Evolutionary conservation across 2,888 invertebrate species (phyloP).

Genomic region (Apomyelois bistriatella): DNA sequence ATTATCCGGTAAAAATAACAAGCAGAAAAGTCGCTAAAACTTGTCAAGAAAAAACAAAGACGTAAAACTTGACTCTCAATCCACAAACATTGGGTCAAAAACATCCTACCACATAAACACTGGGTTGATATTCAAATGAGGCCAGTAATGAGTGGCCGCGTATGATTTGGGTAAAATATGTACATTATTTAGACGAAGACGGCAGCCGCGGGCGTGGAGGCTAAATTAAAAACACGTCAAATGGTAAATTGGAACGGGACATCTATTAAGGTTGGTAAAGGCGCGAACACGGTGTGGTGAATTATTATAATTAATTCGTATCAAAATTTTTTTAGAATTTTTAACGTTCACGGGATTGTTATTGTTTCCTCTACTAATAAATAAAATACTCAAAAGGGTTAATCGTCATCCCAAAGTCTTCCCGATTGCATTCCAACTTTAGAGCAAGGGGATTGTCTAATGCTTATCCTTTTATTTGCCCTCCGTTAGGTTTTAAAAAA

Average conservation of each 20-base stretch:
- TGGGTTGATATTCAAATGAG: constrained; percentile 57
- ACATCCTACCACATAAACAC: constrained; percentile 32
- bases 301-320: too few relatives aligned
- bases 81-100: constrained; percentile 15
- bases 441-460: too few relatives aligned
- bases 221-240: constrained; percentile 81
- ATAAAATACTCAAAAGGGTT: too few relatives aligned
- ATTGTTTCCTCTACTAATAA: too few relatives aligned
- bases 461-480: too few relatives aligned
- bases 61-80: constrained; percentile 19
- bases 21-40: too few relatives aligned
- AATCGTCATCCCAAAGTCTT: too few relatives aligned
- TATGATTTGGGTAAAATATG: constrained; percentile 69
- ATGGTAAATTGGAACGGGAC: constrained; percentile 79
- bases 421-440: too few relatives aligned
- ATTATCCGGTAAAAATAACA: too few relatives aligned
- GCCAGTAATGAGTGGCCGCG: constrained; percentile 60
- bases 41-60: constrained; percentile 13
- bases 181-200: constrained; percentile 66
- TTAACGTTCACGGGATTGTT: too few relatives aligned
- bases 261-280: constrained; percentile 71
- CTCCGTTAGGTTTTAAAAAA: too few relatives aligned
- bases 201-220: constrained; percentile 74
- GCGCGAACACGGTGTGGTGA: constrained; percentile 32
- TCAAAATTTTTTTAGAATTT: too few relatives aligned